Base-by-base conservation (phyloP, 1,140 invertebrate species). In the Drosophila dunni region DNA sequence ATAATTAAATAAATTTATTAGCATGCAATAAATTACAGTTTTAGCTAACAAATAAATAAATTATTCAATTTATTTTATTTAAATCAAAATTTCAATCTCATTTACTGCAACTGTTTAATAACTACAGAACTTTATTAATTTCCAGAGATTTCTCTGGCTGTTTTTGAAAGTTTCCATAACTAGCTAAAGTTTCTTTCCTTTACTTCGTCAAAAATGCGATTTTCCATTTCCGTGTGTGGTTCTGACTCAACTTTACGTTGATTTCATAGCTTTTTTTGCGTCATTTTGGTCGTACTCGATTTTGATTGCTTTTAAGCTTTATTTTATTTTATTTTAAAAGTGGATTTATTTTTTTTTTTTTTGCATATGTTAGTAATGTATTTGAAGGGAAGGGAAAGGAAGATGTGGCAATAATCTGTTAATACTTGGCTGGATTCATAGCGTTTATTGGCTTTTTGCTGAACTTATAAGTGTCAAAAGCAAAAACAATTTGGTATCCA, bases 401-500 rank as follows among this genome's bases (percentile, higher is more conserved):
- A 29, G 24, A 29, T 29, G 3, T 13, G 6, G 38, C 17, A 17
- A 54, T 56, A 7, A 36, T 45, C 24, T 6, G 40, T 33, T 45
- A 45, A 58, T 45, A 17, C 17, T 7, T 44, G 56, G 44, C n/a
- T 29, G 48, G 11, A n/a, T 40, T 46, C 56, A 44, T 29, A 58
- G 40, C 20, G 44, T 45, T 34, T 46, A 63, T 63, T 70, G 67
- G 60, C 54, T 62, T 51, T 61, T 17, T 40, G 20, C 60, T 42
- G 9, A 54, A 54, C 24, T 36, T 36, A 54, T 54, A 73, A 46
- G 29, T 48, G 33, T 45, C 34, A 38, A 24, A n/a, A 9, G 36
- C 10, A 57, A 78, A 45, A 46, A 79, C 71, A 84, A 72, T 71
- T 79, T 84, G 72, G 81, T 83, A 84, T 80, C 81, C 81, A 84